phyloP scores from a whole-genome alignment of 2,888 invertebrate species.

The Scaptomyza flava region DNA sequence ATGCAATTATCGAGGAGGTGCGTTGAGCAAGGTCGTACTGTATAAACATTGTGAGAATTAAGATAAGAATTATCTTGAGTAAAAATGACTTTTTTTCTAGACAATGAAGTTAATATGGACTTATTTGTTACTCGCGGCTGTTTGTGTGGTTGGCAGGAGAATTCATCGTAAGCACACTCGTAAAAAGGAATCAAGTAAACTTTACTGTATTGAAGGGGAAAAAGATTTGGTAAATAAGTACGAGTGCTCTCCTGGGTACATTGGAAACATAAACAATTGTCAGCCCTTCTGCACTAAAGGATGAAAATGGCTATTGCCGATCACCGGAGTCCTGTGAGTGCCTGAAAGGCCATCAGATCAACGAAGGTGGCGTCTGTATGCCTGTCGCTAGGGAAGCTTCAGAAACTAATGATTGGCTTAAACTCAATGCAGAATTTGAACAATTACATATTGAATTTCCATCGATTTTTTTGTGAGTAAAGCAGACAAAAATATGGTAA shows the following conservation, averaged over 20 bases:
- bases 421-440: slow-evolving; percentile 24
- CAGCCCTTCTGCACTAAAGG: slow-evolving; percentile 2
- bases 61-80: not conserved
- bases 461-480: not conserved
- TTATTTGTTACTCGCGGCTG: not conserved
- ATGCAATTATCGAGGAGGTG: too few species aligned
- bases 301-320: slow-evolving; percentile 13
- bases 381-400: not conserved
- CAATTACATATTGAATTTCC: slow-evolving; percentile 15
- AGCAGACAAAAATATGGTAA: too few species aligned
- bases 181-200: not conserved
- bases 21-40: too few species aligned
- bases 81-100: too few species aligned
- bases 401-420: slow-evolving; percentile 1
- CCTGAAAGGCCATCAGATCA: not conserved
- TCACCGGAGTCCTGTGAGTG: slow-evolving; percentile 7
- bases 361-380: not conserved
- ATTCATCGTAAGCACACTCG: not conserved
- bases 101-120: slow-evolving; percentile 3
- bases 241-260: slow-evolving; percentile 26
- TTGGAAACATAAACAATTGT: slow-evolving; percentile 15
- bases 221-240: not conserved
- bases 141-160: not conserved
- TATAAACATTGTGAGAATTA: too few species aligned
- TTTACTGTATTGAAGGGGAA: not conserved